Percentiles rank a stretch among this genome's conserved stretches.
These are phyloP conservation scores for Ephydatia muelleri DNA, from an alignment of 37 sponge, comb jelly and placozoan species.

Conservation along the genomic window DNA sequence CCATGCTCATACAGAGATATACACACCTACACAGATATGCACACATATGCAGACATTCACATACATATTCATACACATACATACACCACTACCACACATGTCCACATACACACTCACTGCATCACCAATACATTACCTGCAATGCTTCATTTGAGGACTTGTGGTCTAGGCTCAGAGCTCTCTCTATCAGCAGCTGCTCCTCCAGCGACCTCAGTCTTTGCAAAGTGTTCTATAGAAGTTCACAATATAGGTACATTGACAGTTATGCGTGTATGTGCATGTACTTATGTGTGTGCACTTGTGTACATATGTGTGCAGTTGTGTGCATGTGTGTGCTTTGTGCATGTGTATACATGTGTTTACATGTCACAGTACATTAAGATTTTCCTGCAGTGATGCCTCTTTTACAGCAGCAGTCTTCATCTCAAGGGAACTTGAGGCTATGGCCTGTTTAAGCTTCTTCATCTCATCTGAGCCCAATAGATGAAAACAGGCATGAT, in stretches of 20 bases:
- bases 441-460: neutral
- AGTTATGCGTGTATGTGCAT: neutral
- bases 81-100: too few species aligned
- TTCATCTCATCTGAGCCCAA: neutral
- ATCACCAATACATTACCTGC: neutral
- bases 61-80: too few species aligned
- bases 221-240: neutral
- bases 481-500: neutral
- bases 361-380: neutral
- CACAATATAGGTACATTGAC: neutral
- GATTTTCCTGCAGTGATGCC: neutral
- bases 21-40: too few species aligned
- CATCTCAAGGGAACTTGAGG: neutral
- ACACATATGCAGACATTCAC: too few species aligned
- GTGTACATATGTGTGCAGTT: neutral
- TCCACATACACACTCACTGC: neutral
- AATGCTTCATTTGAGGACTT: slow-evolving; percentile 2
- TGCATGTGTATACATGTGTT: neutral
- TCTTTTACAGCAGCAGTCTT: neutral
- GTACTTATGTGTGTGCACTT: neutral
- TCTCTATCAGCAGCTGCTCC: neutral
- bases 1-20: too few species aligned
- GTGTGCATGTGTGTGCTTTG: too few species aligned
- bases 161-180: neutral
- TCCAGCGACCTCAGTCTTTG: neutral